Evolutionary conservation across 2,888 invertebrate genomes (phyloP).

Genomic region (Cloeon dipterum): DNA sequence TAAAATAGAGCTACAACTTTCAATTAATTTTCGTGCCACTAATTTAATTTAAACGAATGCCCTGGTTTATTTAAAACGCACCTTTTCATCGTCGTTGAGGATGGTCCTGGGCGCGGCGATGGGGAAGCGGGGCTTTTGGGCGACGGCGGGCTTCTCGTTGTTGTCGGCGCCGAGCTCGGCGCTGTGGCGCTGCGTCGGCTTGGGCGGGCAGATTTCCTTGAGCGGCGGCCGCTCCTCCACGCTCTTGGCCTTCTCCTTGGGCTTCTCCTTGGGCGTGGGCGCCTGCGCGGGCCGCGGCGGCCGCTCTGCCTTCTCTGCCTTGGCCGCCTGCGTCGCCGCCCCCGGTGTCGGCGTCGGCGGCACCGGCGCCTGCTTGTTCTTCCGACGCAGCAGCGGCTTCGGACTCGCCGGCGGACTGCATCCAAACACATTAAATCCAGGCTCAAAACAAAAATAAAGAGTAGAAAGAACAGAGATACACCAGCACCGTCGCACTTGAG

Average conservation of each 20-base stretch:
- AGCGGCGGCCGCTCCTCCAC: not conserved
- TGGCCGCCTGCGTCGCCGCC: constrained; percentile 7
- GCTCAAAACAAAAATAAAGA: too few relatives aligned
- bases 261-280: constrained; percentile 17
- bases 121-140: constrained; percentile 5
- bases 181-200: not conserved
- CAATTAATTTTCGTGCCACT: too few relatives aligned
- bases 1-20: too few relatives aligned
- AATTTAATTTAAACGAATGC: too few relatives aligned
- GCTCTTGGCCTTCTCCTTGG: not conserved
- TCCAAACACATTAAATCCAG: too few relatives aligned
- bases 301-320: constrained; percentile 4
- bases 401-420: too few relatives aligned
- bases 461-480: too few relatives aligned
- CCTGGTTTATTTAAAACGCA: too few relatives aligned
- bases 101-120: constrained; percentile 5
- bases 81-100: too few relatives aligned
- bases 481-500: too few relatives aligned
- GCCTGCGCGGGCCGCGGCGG: constrained; percentile 41
- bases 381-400: constrained; percentile 41
- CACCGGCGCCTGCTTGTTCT: constrained; percentile 40
- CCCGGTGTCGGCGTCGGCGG: constrained; percentile 6
- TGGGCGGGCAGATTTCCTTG: not conserved
- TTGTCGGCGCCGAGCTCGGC: not conserved
- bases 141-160: not conserved